Evolutionary conservation across 2,888 invertebrate species (phyloP).

Genomic region (Caenorhabditis sp.): DNA sequence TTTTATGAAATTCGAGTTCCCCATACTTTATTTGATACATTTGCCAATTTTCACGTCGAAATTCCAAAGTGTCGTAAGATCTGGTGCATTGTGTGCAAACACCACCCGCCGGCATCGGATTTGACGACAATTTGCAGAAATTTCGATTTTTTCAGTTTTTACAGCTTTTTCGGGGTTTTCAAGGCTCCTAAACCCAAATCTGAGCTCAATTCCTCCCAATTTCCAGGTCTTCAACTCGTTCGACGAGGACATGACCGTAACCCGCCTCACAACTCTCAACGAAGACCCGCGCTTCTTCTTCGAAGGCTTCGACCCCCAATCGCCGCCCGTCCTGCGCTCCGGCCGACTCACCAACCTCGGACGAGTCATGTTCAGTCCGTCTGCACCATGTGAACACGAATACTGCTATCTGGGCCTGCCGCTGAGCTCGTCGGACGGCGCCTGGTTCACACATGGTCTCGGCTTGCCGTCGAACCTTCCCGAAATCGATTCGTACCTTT

Average conservation of each 20-base stretch:
- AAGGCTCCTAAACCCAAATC: conserved; percentile 80
- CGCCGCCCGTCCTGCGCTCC: conserved; percentile 78
- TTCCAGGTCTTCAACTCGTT: conserved; percentile 85
- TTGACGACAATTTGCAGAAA: conserved; percentile 80
- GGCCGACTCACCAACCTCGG: conserved; percentile 83
- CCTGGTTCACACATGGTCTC: conserved; percentile 88
- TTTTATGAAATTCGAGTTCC: not conserved
- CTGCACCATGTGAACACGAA: conserved; percentile 83
- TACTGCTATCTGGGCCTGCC: conserved; percentile 89
- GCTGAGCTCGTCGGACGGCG: conserved; percentile 86
- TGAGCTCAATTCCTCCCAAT: conserved; percentile 86
- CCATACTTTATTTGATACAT: too few relatives aligned
- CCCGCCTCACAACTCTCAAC: conserved; percentile 87
- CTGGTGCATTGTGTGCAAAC: not conserved
- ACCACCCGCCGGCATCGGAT: not conserved
- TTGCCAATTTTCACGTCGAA: not conserved
- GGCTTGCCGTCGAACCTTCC: conserved; percentile 87
- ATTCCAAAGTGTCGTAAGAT: not conserved
- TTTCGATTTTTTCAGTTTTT: not conserved
- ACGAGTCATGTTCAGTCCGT: conserved; percentile 68
- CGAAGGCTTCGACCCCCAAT: conserved; percentile 83
- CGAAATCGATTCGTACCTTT: conserved; percentile 88
- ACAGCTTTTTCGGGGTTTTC: not conserved
- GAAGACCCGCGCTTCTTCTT: conserved; percentile 87
- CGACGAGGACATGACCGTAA: conserved; percentile 88